These are phyloP conservation scores for Syrista parreyssii DNA, from an alignment of 2,888 invertebrate species.

Conservation along the genomic window DNA sequence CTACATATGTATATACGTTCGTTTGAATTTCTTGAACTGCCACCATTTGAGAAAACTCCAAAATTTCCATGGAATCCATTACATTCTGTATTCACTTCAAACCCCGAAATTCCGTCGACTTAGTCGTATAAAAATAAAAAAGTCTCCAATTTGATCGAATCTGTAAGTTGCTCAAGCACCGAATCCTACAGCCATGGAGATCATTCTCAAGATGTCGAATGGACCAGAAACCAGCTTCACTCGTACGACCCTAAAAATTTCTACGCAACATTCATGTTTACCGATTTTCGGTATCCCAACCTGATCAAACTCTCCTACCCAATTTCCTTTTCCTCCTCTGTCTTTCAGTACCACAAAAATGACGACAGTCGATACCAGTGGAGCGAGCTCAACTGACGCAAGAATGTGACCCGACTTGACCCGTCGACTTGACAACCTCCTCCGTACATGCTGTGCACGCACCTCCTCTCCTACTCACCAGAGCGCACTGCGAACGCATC, in stretches of 20 bases:
- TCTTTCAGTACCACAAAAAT: conserved; percentile 10
- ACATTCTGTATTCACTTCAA: neutral
- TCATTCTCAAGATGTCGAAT: neutral
- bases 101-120: neutral
- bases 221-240: neutral
- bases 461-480: conserved; percentile 20
- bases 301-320: neutral
- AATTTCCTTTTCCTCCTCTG: neutral
- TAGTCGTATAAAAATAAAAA: neutral
- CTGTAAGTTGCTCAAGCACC: neutral
- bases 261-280: neutral
- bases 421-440: conserved; percentile 25
- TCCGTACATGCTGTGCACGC: conserved; percentile 23
- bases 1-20: neutral
- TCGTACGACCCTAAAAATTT: neutral
- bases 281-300: conserved; percentile 17
- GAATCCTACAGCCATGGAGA: neutral
- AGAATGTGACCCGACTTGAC: conserved; percentile 24
- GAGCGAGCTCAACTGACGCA: conserved; percentile 13
- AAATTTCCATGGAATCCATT: neutral
- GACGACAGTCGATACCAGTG: conserved; percentile 21
- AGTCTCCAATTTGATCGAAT: neutral
- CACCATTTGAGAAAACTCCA: neutral
- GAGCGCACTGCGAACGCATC: conserved; percentile 19
- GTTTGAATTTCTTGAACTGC: neutral